phyloP scores from a whole-genome alignment of 2,113 vertebrate genomes.

The Leiothrix lutea region DNA sequence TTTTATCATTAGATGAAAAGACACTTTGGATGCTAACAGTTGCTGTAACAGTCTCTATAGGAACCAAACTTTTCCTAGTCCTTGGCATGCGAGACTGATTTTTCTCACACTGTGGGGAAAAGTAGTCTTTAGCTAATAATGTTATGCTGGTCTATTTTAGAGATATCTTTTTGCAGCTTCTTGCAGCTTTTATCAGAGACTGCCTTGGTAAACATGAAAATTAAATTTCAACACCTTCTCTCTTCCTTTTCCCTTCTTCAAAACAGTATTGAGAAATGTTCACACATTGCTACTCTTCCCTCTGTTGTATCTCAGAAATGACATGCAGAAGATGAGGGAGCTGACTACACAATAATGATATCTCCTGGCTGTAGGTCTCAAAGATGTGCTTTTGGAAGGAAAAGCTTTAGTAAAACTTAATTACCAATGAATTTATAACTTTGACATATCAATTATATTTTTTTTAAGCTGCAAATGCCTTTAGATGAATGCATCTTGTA shows the following conservation, averaged over 20 bases:
- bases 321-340: neutral
- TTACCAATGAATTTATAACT: neutral
- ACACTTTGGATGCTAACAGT: neutral
- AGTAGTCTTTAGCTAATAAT: conserved; percentile 27
- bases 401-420: neutral
- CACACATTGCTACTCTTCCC: neutral
- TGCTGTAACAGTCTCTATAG: conserved; percentile 34
- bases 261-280: neutral
- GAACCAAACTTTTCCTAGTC: conserved; percentile 28
- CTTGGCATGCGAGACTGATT: conserved; percentile 14
- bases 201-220: neutral
- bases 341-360: neutral
- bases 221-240: conserved; percentile 11
- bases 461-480: neutral
- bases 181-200: neutral
- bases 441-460: neutral
- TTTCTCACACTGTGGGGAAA: neutral
- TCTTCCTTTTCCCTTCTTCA: neutral
- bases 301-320: neutral
- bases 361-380: neutral
- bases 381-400: neutral
- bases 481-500: neutral
- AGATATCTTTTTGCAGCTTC: neutral
- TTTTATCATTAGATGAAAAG: neutral
- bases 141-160: conserved; percentile 19